Evolutionary conservation across 2,888 invertebrate genomes (phyloP), one percentile per base, ranked within the genome.

Genomic region (Chymomyza procnemis): DNA sequence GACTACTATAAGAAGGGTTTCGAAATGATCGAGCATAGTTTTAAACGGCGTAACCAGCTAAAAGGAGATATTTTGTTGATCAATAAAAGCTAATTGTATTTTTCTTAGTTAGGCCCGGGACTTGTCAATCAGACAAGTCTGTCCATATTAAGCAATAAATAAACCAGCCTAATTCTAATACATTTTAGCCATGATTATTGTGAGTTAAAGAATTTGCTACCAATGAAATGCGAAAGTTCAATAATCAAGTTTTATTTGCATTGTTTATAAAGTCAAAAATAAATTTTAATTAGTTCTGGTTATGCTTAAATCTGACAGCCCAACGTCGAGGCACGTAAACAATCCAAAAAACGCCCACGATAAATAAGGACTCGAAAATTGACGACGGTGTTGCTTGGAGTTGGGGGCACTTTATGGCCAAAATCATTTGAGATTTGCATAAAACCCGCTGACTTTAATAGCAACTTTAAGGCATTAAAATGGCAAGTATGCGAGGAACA

Each of bases 241-340:
- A 41, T 41, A 41, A 12, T 41, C 34, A 41, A 41, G 34, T 12
- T 2, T 0, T 52, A 58, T 61, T 69, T 62, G 56, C 65, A 69
- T 73, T 64, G 74, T 79, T 67, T 59, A 60, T 68, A 26, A 58
- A 66, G 16, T 6, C 41, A 41, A 41, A 41, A 41, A 41, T 41
- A 41, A 74, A 64, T 75, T 80, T 84, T 80, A 85, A 85, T 80
- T 80, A 80, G 78, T 54, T 6, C 47, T 57, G 47, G 22, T 70
- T 61, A 66, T 74, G 66, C 67, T 67, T 54, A 75, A 71, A 80
- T 64, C 85, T 70, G 80, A 82, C 80, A 85, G 71, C 73, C 4
- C 9, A 61, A 56, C 61, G 48, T 52, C 64, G 68, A 76, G 81
- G 67, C 78, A 78, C 78, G 78, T 74, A 74, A 54, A 59, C 57